phyloP scores from a whole-genome alignment of 1,140 invertebrate genomes.

The Pararge aegeria region DNA sequence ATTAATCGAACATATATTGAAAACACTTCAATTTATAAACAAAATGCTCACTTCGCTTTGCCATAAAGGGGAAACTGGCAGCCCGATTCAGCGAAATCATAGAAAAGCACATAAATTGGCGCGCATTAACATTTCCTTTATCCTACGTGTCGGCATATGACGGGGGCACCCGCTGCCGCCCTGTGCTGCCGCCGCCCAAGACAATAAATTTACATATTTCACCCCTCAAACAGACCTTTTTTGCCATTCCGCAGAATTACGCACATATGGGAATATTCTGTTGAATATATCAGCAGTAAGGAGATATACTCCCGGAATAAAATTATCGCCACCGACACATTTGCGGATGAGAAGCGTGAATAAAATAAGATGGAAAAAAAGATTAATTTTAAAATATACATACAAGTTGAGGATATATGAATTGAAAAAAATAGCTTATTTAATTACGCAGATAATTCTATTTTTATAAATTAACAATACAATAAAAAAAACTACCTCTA shows the following conservation, averaged over 20 bases:
- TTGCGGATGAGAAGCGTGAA: constrained; percentile 40
- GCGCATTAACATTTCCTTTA: constrained; percentile 79
- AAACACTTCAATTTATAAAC: constrained; percentile 64
- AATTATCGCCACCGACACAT: constrained; percentile 74
- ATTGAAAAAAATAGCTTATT: neutral
- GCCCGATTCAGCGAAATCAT: constrained; percentile 77
- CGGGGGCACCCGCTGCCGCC: constrained; percentile 58
- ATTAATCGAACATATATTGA: constrained; percentile 25
- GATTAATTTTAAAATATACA: neutral
- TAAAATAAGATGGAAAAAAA: constrained; percentile 1
- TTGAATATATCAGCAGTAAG: constrained; percentile 77
- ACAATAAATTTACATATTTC: constrained; percentile 80
- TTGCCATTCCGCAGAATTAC: constrained; percentile 78
- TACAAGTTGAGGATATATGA: neutral
- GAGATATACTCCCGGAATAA: constrained; percentile 75
- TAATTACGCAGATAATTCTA: no score
- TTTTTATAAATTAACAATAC: no score
- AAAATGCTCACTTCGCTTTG: constrained; percentile 50
- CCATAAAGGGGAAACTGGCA: constrained; percentile 66
- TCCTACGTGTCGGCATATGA: constrained; percentile 78
- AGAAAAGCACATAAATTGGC: constrained; percentile 78
- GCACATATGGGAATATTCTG: constrained; percentile 79
- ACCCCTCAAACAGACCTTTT: constrained; percentile 79
- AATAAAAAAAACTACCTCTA: no score
- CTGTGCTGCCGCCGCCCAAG: constrained; percentile 63